A percentile compares a stretch with the other conserved stretches of the same genome.
Conservation (phyloP, 1,140 invertebrate genomes). For the Campoletis sonorensis region DNA sequence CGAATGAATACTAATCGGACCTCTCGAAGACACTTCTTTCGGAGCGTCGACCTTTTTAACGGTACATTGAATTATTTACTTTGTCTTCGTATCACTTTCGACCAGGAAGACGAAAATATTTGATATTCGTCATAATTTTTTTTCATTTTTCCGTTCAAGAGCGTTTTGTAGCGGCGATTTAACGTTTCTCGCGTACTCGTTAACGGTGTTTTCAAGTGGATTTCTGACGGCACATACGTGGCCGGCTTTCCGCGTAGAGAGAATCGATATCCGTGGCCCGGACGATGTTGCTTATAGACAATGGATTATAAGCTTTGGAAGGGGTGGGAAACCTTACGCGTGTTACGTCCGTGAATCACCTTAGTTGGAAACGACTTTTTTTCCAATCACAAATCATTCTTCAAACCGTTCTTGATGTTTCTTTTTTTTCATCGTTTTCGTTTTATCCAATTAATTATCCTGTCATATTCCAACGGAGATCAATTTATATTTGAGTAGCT, state of each 20-base stretch:
- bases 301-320: constrained; percentile 27
- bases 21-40: background rate
- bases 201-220: constrained; percentile 21
- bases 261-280: constrained; percentile 42
- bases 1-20: constrained; percentile 46
- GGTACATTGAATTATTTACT: constrained; percentile 23
- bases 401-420: background rate
- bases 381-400: background rate
- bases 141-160: background rate
- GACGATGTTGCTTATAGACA: constrained; percentile 16
- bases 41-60: constrained; percentile 48
- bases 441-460: no score
- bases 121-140: background rate
- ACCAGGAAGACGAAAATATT: background rate
- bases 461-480: no score
- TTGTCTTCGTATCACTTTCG: constrained; percentile 8
- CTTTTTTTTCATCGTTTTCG: background rate
- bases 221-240: constrained; percentile 4
- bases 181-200: constrained; percentile 13
- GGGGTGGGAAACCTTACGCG: constrained; percentile 43
- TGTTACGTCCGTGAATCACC: constrained; percentile 6
- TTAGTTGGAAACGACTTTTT: background rate
- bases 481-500: no score
- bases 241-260: constrained; percentile 10
- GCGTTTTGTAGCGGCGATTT: constrained; percentile 11